Conservation (phyloP, 2,113 vertebrate genomes). For the Hydrolagus affinis region DNA sequence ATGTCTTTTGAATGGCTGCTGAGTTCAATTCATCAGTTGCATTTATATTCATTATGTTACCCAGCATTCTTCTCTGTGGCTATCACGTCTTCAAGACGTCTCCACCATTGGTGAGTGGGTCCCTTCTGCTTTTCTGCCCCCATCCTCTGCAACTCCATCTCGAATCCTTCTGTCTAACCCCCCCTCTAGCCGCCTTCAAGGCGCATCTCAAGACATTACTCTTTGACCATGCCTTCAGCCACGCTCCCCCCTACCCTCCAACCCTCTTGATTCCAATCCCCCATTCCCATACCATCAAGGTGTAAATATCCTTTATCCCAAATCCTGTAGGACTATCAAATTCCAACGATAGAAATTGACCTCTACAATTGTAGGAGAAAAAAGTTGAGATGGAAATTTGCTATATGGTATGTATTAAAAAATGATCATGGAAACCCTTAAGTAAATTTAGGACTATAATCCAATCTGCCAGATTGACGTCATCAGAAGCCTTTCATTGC, state of each 20-base stretch:
- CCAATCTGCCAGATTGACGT: slow-evolving; percentile 2
- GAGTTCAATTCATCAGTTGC: not conserved
- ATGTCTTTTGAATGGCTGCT: not conserved
- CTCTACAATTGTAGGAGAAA: not conserved
- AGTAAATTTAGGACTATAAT: slow-evolving; percentile 19
- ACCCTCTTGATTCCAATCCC: not conserved
- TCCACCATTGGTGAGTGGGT: no score
- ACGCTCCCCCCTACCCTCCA: no score
- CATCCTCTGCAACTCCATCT: no score
- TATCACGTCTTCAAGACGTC: not conserved
- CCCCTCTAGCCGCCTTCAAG: no score
- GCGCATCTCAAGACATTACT: no score
- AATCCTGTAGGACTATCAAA: not conserved
- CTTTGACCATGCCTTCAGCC: no score
- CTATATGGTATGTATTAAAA: slow-evolving; percentile 19
- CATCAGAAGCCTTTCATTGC: slow-evolving; percentile 1
- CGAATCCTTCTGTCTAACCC: no score
- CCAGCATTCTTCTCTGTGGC: not conserved
- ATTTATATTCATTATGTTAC: slow-evolving; percentile 3
- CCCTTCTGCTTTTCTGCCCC: no score
- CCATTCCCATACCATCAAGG: not conserved
- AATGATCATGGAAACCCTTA: slow-evolving; percentile 12
- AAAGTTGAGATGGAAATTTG: slow-evolving; percentile 26
- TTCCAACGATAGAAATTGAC: slow-evolving; percentile 9
- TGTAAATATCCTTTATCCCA: slow-evolving; percentile 7